A percentile compares a stretch with the other conserved stretches of the same genome.
phyloP scores from a whole-genome alignment of 2,113 vertebrate species.

The Leptocoma aspasia region DNA sequence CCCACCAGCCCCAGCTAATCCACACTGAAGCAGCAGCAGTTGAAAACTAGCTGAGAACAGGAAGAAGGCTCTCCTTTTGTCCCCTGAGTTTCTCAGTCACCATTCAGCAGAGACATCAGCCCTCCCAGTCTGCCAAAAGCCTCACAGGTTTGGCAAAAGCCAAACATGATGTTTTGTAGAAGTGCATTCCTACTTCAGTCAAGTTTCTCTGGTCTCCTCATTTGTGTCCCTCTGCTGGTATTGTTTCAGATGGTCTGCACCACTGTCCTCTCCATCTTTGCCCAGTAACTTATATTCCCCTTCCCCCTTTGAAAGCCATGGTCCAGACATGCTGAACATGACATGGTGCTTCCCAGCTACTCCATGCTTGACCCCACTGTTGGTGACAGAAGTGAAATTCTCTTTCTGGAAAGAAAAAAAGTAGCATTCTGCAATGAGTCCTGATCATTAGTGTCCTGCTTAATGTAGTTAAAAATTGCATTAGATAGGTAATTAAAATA shows the following conservation, averaged over 20 bases:
- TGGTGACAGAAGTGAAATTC: background rate
- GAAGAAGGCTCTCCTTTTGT: background rate
- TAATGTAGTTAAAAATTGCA: background rate
- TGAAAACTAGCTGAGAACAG: background rate
- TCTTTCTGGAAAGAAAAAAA: background rate
- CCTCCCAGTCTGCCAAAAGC: background rate
- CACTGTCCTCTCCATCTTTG: background rate
- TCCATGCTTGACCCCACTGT: background rate
- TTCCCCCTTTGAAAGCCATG: background rate
- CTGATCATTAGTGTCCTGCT: background rate
- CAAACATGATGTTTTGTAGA: background rate
- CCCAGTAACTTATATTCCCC: background rate
- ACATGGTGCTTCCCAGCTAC: background rate
- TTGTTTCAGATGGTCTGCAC: background rate
- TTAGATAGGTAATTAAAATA: background rate
- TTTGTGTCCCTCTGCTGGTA: background rate
- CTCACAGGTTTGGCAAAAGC: background rate
- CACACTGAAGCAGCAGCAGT: background rate
- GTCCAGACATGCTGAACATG: fast-evolving
- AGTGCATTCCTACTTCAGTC: background rate
- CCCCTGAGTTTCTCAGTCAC: background rate
- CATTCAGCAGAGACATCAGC: background rate
- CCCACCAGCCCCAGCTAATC: background rate
- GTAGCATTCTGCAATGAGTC: background rate
- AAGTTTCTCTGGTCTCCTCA: background rate